These are phyloP conservation scores for Pica pica DNA, from an alignment of 2,113 vertebrate genomes.

Conservation along the genomic window DNA sequence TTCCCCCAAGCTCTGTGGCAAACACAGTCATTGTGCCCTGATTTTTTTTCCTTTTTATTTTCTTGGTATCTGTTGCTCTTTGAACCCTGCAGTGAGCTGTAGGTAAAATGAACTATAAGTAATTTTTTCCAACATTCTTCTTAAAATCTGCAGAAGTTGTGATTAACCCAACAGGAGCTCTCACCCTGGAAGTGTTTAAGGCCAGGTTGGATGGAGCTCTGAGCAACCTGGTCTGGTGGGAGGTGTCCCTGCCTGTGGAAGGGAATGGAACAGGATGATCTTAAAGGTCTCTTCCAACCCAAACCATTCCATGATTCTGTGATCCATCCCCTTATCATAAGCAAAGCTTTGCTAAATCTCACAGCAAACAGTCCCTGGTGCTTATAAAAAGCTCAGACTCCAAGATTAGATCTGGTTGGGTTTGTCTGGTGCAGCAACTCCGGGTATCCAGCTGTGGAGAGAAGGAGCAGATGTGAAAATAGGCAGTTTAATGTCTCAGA, in stretches of 20 bases:
- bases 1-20: background rate
- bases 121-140: background rate
- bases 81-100: background rate
- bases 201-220: background rate
- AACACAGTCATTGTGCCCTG: too few species aligned
- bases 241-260: background rate
- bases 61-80: background rate
- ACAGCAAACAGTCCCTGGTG: accelerated
- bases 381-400: background rate
- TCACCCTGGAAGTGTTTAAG: background rate
- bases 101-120: accelerated
- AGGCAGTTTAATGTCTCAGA: background rate
- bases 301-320: background rate
- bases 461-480: background rate
- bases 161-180: background rate
- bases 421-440: background rate
- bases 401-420: background rate
- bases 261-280: background rate
- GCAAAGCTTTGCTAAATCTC: background rate
- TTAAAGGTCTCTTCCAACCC: background rate
- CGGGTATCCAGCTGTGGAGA: background rate
- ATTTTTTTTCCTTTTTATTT: background rate
- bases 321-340: background rate
- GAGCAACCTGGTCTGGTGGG: background rate
- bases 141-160: background rate